Conservation (phyloP, 2,113 vertebrate genomes). For the Melierax canorus region DNA sequence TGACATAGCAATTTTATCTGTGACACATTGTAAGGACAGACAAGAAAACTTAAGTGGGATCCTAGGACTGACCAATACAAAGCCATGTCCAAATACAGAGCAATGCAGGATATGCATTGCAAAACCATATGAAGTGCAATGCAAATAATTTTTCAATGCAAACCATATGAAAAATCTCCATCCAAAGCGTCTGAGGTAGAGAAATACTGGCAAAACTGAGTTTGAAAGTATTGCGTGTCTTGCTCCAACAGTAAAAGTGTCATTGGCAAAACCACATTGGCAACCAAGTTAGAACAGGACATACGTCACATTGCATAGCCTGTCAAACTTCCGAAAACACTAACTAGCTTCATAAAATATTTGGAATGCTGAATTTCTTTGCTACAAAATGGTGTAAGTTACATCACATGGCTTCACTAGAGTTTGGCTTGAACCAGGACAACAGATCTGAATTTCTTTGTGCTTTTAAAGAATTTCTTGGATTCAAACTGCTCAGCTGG, state of each 20-base stretch:
- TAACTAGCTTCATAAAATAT: not conserved
- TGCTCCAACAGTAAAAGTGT: not conserved
- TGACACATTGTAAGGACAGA: not conserved
- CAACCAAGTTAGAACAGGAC: not conserved
- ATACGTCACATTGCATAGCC: not conserved
- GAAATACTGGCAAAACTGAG: not conserved
- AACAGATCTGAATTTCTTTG: not conserved
- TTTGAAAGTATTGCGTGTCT: not conserved
- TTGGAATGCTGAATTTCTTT: not conserved
- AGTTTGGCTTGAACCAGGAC: not conserved
- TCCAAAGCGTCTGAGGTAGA: not conserved
- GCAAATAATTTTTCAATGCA: not conserved
- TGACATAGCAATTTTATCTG: not conserved
- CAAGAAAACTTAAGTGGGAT: not conserved
- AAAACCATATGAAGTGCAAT: not conserved
- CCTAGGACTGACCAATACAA: not conserved
- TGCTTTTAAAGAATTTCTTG: not conserved
- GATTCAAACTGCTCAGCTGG: not conserved
- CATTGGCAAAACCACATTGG: accelerated
- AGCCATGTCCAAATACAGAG: not conserved
- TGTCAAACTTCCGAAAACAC: not conserved
- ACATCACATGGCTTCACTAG: not conserved
- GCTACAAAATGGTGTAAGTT: not conserved
- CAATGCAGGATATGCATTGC: not conserved
- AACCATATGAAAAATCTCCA: not conserved